Conservation (phyloP, 2,797 vertebrate species). For the Emys orbicularis region DNA sequence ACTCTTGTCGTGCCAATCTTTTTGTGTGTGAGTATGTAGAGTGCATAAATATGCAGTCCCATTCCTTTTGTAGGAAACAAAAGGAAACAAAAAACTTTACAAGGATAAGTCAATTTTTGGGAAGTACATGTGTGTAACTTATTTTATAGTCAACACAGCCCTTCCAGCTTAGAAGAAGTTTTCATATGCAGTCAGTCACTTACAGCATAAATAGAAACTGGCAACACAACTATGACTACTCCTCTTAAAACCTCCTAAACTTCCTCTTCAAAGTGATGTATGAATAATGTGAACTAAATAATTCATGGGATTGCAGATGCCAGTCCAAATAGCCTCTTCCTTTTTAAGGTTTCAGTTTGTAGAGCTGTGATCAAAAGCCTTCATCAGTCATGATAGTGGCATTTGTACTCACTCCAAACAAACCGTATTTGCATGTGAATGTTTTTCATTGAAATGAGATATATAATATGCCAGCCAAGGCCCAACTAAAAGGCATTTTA, state of each 20-base stretch:
- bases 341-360: conserved; percentile 82
- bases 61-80: not conserved
- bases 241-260: conserved; percentile 75
- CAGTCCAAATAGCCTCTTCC: conserved; percentile 82
- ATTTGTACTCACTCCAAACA: conserved; percentile 87
- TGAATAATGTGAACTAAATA: conserved; percentile 84
- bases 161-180: conserved; percentile 32
- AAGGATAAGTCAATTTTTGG: not conserved
- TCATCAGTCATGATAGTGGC: conserved; percentile 85
- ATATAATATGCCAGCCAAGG: conserved; percentile 83
- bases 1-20: not conserved
- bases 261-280: conserved; percentile 81
- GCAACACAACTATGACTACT: conserved; percentile 59
- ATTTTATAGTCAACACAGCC: conserved; percentile 7
- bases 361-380: conserved; percentile 86
- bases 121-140: not conserved
- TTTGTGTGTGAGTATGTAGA: rapidly evolving
- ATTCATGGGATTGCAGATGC: conserved; percentile 81
- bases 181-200: conserved; percentile 30
- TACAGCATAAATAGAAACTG: conserved; percentile 52
- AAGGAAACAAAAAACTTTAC: not conserved
- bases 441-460: conserved; percentile 83
- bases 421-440: conserved; percentile 90
- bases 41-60: not conserved
- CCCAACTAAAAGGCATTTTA: conserved; percentile 82